These are phyloP conservation scores for Pan troglodytes DNA, from an alignment of 2,113 vertebrate genomes.

Conservation along the genomic window DNA sequence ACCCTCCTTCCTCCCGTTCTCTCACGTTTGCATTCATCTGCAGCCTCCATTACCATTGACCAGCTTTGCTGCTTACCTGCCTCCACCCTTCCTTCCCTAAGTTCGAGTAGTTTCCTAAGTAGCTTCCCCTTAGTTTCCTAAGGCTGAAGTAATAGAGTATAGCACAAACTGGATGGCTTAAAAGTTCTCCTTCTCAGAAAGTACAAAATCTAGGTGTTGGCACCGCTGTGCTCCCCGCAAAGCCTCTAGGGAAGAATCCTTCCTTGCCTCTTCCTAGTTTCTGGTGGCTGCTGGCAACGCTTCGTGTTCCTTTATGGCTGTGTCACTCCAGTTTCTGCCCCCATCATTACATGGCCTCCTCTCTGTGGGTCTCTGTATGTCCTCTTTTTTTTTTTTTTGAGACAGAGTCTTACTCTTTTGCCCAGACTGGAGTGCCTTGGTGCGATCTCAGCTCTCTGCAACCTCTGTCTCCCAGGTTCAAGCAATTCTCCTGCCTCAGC, in stretches of 20 bases:
- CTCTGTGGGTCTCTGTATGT: not conserved
- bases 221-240: accelerated
- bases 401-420: too few species aligned
- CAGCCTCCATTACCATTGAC: not conserved
- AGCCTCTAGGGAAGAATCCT: not conserved
- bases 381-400: too few species aligned
- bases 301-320: accelerated
- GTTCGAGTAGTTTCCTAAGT: too few species aligned
- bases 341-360: accelerated
- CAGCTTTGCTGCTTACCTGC: not conserved
- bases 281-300: accelerated
- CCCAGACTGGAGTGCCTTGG: too few species aligned
- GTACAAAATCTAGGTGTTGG: not conserved
- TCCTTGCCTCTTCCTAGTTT: not conserved
- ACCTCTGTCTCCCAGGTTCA: too few species aligned
- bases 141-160: not conserved
- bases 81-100: not conserved
- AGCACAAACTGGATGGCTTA: not conserved
- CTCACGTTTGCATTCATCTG: too few species aligned
- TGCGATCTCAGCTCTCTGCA: too few species aligned
- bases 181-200: not conserved
- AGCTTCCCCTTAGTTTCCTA: not conserved
- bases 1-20: accelerated
- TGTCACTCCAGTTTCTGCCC: not conserved
- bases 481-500: too few species aligned